Evolutionary conservation across 2,113 vertebrate species (phyloP), one percentile per base, ranked within the genome.

Genomic region (Lutjanus erythropterus): DNA sequence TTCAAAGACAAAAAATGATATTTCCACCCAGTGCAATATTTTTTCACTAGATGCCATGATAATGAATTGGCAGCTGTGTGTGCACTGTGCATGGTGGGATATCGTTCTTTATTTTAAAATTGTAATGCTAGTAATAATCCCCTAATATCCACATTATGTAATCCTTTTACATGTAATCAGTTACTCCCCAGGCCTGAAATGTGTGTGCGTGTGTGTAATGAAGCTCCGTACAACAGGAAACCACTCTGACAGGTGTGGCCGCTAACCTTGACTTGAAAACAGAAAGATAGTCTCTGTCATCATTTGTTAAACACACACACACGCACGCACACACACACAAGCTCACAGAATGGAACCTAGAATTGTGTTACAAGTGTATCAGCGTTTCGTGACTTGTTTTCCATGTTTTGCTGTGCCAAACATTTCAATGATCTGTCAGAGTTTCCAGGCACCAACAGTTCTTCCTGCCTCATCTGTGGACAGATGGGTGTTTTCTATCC

Each of bases 241-340:
- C 46, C 9, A 58, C 33, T 49, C 23, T 19, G 42, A 49, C 19
- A 15, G 68, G 60, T 77, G 68, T 52, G 47, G 41, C 29, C 18
- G 44, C n/a, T 21, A 23, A n/a, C n/a, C n/a, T n/a, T n/a, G 15
- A 56, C 60, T 82, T 44, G 19, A 52, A 77, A 83, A 83, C 59
- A 77, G 9, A 33, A 42, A 47, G 70, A 82, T 66, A 33, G 52
- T 58, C 50, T 11, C 50, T 77, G 78, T 86, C 69, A 75, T 50
- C 59, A 44, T 73, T 58, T 78, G 73, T 58, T 37, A 37, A 60
- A 80, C 41, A 58, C 25, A 69, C 67, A 55, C 49, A 4, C 65
- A n/a, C 27, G 2, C n/a, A n/a, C n/a, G n/a, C n/a, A n/a, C n/a
- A n/a, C 29, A 9, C 19, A n/a, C 21, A 10, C 42, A 1, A 52